A percentile compares a stretch with the other conserved stretches of the same genome.
Evolutionary conservation across 2,797 vertebrate genomes (phyloP).

Genomic region (Propithecus perrieri): DNA sequence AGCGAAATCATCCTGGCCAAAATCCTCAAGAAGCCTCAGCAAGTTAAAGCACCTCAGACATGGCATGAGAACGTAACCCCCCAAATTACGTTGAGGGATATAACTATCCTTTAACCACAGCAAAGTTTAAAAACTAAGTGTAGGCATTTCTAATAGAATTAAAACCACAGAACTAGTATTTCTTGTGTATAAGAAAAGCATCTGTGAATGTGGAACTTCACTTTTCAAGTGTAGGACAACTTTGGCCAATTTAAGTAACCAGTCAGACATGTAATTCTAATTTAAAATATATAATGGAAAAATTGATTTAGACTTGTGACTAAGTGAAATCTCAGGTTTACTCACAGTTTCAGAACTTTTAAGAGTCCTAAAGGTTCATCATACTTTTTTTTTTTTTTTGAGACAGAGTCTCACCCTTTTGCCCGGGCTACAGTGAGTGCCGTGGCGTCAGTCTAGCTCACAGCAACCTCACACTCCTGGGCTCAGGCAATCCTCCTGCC

Average conservation of each 20-base stretch:
- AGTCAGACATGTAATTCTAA: constrained; percentile 13
- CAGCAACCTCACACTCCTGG: too few relatives aligned
- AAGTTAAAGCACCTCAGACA: background rate
- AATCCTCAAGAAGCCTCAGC: background rate
- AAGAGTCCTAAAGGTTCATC: constrained; percentile 12
- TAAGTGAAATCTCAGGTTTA: constrained; percentile 47
- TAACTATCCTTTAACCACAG: background rate
- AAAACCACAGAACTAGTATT: background rate
- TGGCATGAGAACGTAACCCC: background rate
- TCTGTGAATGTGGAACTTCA: constrained; percentile 23
- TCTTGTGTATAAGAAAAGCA: background rate
- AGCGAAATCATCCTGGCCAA: background rate
- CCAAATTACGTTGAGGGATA: background rate
- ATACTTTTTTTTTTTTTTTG: background rate
- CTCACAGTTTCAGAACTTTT: background rate
- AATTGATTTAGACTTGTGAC: background rate
- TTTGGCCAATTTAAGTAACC: background rate
- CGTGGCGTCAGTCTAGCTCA: too few relatives aligned
- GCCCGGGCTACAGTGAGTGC: too few relatives aligned
- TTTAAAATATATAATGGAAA: background rate
- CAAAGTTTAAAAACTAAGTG: constrained; percentile 22
- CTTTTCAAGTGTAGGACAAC: background rate
- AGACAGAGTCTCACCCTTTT: too few relatives aligned
- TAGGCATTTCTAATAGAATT: background rate
- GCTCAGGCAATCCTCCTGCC: too few relatives aligned